Conservation (phyloP, 2,888 invertebrate genomes). For the Plusia festucae region DNA sequence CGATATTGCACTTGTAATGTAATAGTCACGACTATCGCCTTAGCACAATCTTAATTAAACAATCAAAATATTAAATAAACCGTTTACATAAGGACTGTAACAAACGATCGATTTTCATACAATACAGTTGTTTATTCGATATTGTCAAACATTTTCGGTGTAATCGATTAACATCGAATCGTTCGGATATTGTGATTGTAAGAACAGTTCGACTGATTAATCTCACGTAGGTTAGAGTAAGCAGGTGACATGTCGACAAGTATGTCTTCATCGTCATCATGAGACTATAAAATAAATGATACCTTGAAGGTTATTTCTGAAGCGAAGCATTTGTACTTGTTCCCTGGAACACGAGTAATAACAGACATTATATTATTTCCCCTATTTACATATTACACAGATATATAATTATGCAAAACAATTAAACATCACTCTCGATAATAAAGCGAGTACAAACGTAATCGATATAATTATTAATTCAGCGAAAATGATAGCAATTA, state of each 20-base stretch:
- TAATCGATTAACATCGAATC: background rate
- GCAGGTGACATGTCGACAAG: background rate
- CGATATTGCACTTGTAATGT: conserved; percentile 35
- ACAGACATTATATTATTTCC: conserved; percentile 1
- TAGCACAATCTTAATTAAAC: conserved; percentile 48
- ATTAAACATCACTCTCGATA: conserved; percentile 8
- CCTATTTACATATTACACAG: background rate
- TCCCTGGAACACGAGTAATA: background rate
- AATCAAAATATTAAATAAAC: conserved; percentile 47
- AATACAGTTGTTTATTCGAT: background rate
- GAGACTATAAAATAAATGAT: conserved; percentile 2
- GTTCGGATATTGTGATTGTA: background rate
- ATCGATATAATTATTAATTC: conserved; percentile 30
- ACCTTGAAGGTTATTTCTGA: background rate
- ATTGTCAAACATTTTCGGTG: background rate
- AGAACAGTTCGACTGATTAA: background rate
- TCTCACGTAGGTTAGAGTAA: background rate
- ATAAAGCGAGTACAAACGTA: conserved; percentile 15
- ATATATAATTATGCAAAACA: conserved; percentile 13
- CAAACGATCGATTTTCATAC: conserved; percentile 12
- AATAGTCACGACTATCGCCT: conserved; percentile 27
- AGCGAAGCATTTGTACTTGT: background rate
- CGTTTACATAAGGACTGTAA: conserved; percentile 15
- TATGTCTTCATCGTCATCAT: too few relatives aligned
- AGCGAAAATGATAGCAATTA: conserved; percentile 38